These are phyloP conservation scores for Natrix natrix DNA, from an alignment of 2,797 vertebrate species.

Conservation along the genomic window DNA sequence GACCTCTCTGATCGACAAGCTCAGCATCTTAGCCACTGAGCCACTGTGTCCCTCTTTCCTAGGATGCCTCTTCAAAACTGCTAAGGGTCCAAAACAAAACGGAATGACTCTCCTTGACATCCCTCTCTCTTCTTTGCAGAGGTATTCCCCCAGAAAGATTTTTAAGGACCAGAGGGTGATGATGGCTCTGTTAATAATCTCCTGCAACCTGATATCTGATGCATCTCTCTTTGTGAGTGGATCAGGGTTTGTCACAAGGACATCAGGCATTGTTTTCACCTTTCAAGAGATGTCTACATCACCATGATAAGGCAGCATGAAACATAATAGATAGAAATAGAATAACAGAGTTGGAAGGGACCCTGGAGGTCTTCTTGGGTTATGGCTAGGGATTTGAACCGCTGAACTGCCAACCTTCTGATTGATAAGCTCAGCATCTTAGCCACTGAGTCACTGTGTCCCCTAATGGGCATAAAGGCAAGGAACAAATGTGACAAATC, in stretches of 20 bases:
- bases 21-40: too few relatives aligned
- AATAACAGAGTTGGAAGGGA: too few relatives aligned
- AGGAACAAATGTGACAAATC: too few relatives aligned
- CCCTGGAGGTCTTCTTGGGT: too few relatives aligned
- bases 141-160: conserved; percentile 70
- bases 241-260: conserved; percentile 80
- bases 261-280: conserved; percentile 77
- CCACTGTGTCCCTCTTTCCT: conserved; percentile 23
- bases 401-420: too few relatives aligned
- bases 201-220: conserved; percentile 74
- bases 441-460: too few relatives aligned
- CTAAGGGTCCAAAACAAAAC: conserved; percentile 70
- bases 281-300: conserved; percentile 76
- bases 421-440: too few relatives aligned
- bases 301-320: conserved; percentile 77
- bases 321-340: conserved; percentile 35
- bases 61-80: conserved; percentile 65
- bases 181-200: conserved; percentile 73
- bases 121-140: conserved; percentile 62
- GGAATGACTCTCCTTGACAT: conserved; percentile 47
- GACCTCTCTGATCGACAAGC: too few relatives aligned
- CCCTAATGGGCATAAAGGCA: too few relatives aligned
- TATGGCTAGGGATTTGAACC: too few relatives aligned
- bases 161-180: conserved; percentile 17
- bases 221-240: conserved; percentile 79